Evolutionary conservation across 1,140 invertebrate species (phyloP).

Genomic region (Nasonia longicornis): DNA sequence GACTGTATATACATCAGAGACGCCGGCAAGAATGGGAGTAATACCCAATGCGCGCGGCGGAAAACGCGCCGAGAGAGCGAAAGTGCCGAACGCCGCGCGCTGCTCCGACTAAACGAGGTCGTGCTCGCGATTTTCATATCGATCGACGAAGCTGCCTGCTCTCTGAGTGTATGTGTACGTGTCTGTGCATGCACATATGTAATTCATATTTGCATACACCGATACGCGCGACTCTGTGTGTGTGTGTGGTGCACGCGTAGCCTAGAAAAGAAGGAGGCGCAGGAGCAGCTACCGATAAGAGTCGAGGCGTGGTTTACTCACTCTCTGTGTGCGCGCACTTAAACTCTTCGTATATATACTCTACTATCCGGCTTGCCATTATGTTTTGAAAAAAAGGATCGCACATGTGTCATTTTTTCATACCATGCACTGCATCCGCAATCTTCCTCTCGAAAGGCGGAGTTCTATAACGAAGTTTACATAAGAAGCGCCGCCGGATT

Average conservation of each 20-base stretch:
- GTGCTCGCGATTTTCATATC: constrained; percentile 49
- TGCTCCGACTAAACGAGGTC: constrained; percentile 39
- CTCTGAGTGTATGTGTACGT: background rate
- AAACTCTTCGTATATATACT: constrained; percentile 21
- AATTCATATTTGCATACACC: background rate
- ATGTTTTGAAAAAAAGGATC: background rate
- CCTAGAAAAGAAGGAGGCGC: constrained; percentile 26
- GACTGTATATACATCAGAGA: background rate
- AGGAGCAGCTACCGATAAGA: constrained; percentile 42
- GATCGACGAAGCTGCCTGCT: constrained; percentile 39
- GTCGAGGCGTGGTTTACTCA: constrained; percentile 34
- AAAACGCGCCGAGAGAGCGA: constrained; percentile 27
- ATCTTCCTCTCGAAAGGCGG: background rate
- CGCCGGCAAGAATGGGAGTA: background rate
- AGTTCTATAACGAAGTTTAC: background rate
- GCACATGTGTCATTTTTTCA: background rate
- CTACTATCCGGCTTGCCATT: background rate
- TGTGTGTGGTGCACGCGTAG: constrained; percentile 8
- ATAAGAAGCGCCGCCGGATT: background rate
- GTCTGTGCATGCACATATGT: background rate
- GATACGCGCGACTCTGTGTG: background rate
- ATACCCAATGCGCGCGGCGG: constrained; percentile 22
- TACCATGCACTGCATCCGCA: background rate
- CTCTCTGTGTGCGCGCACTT: constrained; percentile 20
- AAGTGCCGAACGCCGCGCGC: background rate